These are phyloP conservation scores for Caenorhabditis virilis DNA, from an alignment of 2,888 invertebrate species.

Conservation along the genomic window DNA sequence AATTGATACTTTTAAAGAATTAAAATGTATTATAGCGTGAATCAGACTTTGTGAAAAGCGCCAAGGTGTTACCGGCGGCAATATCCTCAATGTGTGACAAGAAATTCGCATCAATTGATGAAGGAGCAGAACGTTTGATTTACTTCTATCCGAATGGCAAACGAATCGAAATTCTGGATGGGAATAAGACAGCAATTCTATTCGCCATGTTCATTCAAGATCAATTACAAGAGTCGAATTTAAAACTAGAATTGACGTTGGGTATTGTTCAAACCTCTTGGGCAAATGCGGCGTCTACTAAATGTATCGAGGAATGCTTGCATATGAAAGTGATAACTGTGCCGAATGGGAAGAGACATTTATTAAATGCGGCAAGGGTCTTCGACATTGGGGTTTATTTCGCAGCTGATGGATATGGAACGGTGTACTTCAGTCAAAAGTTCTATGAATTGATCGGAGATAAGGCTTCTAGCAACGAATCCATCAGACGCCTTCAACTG, in stretches of 20 bases:
- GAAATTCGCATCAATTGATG: constrained; percentile 84
- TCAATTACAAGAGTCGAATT: constrained; percentile 12
- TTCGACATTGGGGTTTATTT: constrained; percentile 97
- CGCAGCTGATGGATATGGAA: constrained; percentile 98
- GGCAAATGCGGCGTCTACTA: constrained; percentile 94
- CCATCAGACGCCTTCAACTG: constrained; percentile 34
- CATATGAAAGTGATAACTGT: constrained; percentile 88
- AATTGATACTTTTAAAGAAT: no score
- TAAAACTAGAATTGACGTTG: constrained; percentile 74
- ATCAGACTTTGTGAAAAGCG: constrained; percentile 92
- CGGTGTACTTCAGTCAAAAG: constrained; percentile 72
- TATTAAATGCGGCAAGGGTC: constrained; percentile 86
- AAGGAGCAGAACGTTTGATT: constrained; percentile 93
- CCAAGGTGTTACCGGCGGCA: constrained; percentile 78
- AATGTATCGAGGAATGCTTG: constrained; percentile 77
- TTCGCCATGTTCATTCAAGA: constrained; percentile 67
- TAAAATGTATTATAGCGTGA: constrained; percentile 80
- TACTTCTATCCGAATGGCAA: constrained; percentile 75
- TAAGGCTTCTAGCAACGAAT: not conserved
- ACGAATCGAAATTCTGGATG: constrained; percentile 79
- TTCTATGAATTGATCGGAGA: constrained; percentile 45
- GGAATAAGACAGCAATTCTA: constrained; percentile 91
- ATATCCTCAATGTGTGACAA: constrained; percentile 29
- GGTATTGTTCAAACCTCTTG: constrained; percentile 97
- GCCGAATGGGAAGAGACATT: constrained; percentile 92